Evolutionary conservation across 92 coral and sea anemone species (phyloP).

Genomic region (Siderastrea siderea): DNA sequence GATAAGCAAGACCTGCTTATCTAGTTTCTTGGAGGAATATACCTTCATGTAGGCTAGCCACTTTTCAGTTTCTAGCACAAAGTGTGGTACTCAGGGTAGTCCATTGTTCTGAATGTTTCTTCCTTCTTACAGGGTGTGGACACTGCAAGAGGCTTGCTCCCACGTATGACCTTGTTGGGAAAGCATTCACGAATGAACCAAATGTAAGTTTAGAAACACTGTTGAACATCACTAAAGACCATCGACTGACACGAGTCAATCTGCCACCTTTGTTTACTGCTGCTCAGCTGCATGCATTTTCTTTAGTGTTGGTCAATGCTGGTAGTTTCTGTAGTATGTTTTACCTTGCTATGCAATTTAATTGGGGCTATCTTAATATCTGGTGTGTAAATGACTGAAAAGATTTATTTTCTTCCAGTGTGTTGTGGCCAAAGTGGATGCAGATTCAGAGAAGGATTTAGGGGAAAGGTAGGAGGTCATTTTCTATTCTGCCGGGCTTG

Average conservation of each 20-base stretch:
- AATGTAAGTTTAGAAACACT: constrained; percentile 63
- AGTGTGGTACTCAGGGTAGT: neutral
- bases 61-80: too few relatives aligned
- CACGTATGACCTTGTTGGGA: constrained; percentile 87
- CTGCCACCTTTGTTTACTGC: too few relatives aligned
- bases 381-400: neutral
- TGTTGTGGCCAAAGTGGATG: constrained; percentile 97
- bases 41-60: too few relatives aligned
- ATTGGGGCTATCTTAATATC: neutral
- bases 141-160: constrained; percentile 96
- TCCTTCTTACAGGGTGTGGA: constrained; percentile 89
- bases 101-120: neutral
- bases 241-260: too few relatives aligned
- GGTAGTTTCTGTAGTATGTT: too few relatives aligned
- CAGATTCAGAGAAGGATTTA: constrained; percentile 78
- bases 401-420: constrained; percentile 63
- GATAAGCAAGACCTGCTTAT: too few relatives aligned
- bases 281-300: too few relatives aligned
- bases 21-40: too few relatives aligned
- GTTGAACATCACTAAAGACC: too few relatives aligned
- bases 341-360: too few relatives aligned
- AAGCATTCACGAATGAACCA: constrained; percentile 88
- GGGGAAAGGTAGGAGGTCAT: constrained; percentile 83
- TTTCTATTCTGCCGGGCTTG: too few relatives aligned
- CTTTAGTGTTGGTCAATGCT: too few relatives aligned